Evolutionary conservation across 1,140 invertebrate species (phyloP).

Genomic region (Drosophila pandora): DNA sequence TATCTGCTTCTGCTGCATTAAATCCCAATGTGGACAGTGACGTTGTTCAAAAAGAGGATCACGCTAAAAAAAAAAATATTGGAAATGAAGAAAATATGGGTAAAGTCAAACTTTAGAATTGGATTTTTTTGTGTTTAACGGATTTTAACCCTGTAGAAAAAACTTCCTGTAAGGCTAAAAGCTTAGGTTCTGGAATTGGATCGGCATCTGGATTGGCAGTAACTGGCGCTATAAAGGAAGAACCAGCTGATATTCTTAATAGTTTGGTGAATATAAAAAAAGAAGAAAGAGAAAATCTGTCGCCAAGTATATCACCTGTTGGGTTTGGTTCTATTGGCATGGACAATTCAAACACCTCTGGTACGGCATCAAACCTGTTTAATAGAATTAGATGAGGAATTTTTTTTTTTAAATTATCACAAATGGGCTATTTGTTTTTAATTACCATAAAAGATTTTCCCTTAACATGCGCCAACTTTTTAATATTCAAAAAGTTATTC

Average conservation of each 20-base stretch:
- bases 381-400: no score
- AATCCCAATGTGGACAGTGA: conserved; percentile 43
- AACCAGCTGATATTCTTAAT: conserved; percentile 48
- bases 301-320: conserved; percentile 71
- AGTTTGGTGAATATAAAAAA: conserved; percentile 75
- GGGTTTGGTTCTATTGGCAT: conserved; percentile 67
- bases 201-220: not conserved
- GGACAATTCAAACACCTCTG: conserved; percentile 41
- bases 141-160: conserved; percentile 16
- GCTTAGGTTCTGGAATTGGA: conserved; percentile 3
- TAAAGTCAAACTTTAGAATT: conserved; percentile 12
- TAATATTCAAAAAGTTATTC: no score
- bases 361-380: conserved; percentile 22
- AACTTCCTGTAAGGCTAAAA: conserved; percentile 24
- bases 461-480: no score
- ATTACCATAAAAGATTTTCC: no score
- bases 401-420: no score
- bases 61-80: conserved; percentile 47
- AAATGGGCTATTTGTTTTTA: no score
- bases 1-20: conserved; percentile 18
- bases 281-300: conserved; percentile 66
- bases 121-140: not conserved
- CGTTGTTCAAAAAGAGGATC: conserved; percentile 36
- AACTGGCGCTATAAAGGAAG: conserved; percentile 55
- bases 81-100: conserved; percentile 65